A percentile compares a stretch with the other conserved stretches of the same genome.
Evolutionary conservation across 2,113 vertebrate genomes (phyloP).

Genomic region (Tachycineta bicolor): DNA sequence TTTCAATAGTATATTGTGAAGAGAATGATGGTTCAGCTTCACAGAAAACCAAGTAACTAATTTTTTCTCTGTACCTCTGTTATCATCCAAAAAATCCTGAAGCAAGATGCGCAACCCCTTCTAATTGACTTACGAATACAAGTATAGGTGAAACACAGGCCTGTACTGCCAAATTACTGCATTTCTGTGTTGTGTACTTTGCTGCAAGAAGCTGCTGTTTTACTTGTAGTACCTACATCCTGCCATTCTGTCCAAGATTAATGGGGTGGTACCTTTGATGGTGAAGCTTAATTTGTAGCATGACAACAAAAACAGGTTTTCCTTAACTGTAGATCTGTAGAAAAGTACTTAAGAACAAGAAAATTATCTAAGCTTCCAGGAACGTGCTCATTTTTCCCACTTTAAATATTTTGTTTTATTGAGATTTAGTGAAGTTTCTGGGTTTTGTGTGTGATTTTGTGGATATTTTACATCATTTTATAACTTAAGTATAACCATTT

Average conservation of each 20-base stretch:
- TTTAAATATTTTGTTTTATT: not conserved
- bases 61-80: not conserved
- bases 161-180: accelerated
- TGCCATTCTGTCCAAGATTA: not conserved
- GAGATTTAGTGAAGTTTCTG: not conserved
- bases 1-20: not conserved
- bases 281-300: not conserved
- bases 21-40: not conserved
- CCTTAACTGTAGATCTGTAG: not conserved
- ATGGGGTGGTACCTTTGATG: accelerated
- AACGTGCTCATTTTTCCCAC: not conserved
- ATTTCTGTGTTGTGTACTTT: not conserved
- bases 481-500: not conserved
- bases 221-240: not conserved
- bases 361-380: not conserved
- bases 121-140: not conserved
- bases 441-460: not conserved
- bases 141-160: not conserved
- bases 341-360: not conserved
- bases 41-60: not conserved
- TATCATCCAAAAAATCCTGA: not conserved
- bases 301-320: not conserved
- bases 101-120: not conserved
- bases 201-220: not conserved
- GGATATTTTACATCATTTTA: not conserved